Evolutionary conservation across 2,888 invertebrate genomes (phyloP), one percentile per base, ranked within the genome.

Genomic region (Brenthis daphne): DNA sequence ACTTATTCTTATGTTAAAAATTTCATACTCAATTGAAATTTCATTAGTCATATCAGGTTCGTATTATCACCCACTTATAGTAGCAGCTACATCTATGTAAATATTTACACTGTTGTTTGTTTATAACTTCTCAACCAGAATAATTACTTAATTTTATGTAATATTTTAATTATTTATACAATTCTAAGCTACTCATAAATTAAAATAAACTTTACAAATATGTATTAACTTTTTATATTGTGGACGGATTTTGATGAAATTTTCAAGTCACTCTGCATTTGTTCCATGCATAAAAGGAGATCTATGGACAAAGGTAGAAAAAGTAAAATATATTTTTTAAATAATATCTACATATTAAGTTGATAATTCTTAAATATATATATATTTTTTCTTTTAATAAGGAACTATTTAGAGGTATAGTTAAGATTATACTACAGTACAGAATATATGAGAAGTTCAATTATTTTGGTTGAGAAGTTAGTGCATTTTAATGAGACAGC

Each of bases 31-130:
- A 43, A 20, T 14, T 6, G 20, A 29, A 50, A 50, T 50, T 29
- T 50, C 50, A 60, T 60, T 60, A 29, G 14, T 5, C 50, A 50
- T n/a, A n/a, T 12, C 60, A 48, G n/a, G 29, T 50, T 54, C 29
- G 50, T 12, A 50, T 50, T 50, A 60, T 48, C 8, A 47, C 5
- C 24, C 29, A 33, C 8, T 29, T 33, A 14, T 60, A 60, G 11
- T 16, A 12, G 24, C 48, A 48, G 8, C 33, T 50, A 50, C 60
- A 60, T 4, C 60, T 60, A 60, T 50, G 29, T 29, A 50, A 60
- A 50, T 60, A 60, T 60, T 60, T 60, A 60, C 60, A 60, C 6
- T n/a, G 13, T 16, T 50, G 29, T 50, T 50, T 60, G 60, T 50
- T 50, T 6, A 60, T 24, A 8, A 48, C n/a, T 50, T 50, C 12